A percentile compares a stretch with the other conserved stretches of the same genome.
Evolutionary conservation across 2,797 vertebrate genomes (phyloP).

Genomic region (Acipenser transmontanus): DNA sequence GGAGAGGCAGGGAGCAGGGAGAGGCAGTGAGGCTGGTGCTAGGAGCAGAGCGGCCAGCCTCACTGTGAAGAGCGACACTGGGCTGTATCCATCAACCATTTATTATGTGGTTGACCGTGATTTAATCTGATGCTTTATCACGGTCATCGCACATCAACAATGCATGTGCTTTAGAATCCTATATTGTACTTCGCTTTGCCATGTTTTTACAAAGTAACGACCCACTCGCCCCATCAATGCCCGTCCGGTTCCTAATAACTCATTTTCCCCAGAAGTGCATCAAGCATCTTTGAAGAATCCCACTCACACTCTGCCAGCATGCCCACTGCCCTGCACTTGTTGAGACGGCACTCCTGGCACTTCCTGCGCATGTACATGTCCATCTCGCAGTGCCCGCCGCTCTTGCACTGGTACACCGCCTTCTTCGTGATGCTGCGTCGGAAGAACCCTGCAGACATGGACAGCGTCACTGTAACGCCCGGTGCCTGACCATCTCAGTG

Average conservation of each 20-base stretch:
- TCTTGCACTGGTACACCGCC: conserved; percentile 86
- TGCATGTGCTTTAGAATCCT: no score
- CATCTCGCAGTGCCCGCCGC: conserved; percentile 87
- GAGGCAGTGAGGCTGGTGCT: neutral
- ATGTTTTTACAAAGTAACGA: no score
- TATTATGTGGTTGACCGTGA: no score
- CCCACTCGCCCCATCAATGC: no score
- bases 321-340: conserved; percentile 87
- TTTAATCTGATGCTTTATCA: no score
- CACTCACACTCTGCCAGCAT: conserved; percentile 87
- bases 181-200: no score
- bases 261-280: no score
- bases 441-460: conserved; percentile 70
- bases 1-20: neutral
- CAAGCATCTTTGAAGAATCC: no score
- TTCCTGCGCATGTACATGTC: conserved; percentile 96
- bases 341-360: conserved; percentile 87
- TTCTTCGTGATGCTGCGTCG: conserved; percentile 87
- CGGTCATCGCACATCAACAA: no score
- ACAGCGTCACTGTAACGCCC: neutral
- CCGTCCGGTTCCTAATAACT: no score
- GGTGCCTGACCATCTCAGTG: neutral
- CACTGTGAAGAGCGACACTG: neutral
- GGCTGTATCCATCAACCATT: neutral
- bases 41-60: neutral